These are phyloP conservation scores for Plutomurus gul DNA, from an alignment of 1,140 invertebrate genomes.

Conservation along the genomic window DNA sequence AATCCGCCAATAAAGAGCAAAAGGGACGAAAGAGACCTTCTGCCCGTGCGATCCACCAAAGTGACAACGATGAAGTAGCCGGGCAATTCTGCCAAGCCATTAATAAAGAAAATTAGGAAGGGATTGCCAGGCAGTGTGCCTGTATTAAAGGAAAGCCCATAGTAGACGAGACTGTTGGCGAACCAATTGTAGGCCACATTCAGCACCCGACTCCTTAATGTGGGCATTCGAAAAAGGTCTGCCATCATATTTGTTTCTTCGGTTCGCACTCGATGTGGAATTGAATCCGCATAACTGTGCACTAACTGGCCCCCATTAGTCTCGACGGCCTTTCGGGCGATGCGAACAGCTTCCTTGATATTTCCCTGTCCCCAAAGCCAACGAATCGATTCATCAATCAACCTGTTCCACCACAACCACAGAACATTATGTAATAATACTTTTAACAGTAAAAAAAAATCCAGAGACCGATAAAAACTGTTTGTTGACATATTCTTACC, in stretches of 20 bases:
- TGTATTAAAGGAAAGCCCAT: slow-evolving; percentile 76
- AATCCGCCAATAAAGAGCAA: slow-evolving; percentile 74
- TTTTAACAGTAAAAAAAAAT: not conserved
- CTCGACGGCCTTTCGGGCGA: slow-evolving; percentile 72
- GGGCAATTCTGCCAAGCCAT: slow-evolving; percentile 82
- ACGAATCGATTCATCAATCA: slow-evolving; percentile 81
- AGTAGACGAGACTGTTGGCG: slow-evolving; percentile 73
- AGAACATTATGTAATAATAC: not conserved
- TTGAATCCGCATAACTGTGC: slow-evolving; percentile 11
- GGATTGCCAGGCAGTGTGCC: slow-evolving; percentile 76
- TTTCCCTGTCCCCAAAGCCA: slow-evolving; percentile 82
- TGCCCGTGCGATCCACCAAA: slow-evolving; percentile 72
- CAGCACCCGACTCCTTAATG: slow-evolving; percentile 75
- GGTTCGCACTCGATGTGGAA: not conserved
- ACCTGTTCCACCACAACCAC: slow-evolving; percentile 61
- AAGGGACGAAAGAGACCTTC: slow-evolving; percentile 70
- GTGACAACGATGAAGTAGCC: slow-evolving; percentile 74
- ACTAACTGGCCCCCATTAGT: slow-evolving; percentile 66
- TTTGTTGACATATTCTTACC: slow-evolving; percentile 56
- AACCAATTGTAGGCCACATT: slow-evolving; percentile 86
- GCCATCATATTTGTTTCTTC: slow-evolving; percentile 54
- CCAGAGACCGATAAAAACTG: not conserved
- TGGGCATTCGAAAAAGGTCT: slow-evolving; percentile 79
- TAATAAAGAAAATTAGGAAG: slow-evolving; percentile 77
- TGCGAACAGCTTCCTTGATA: slow-evolving; percentile 69